Evolutionary conservation across 1,140 invertebrate genomes (phyloP).

Genomic region (Cylas formicarius): DNA sequence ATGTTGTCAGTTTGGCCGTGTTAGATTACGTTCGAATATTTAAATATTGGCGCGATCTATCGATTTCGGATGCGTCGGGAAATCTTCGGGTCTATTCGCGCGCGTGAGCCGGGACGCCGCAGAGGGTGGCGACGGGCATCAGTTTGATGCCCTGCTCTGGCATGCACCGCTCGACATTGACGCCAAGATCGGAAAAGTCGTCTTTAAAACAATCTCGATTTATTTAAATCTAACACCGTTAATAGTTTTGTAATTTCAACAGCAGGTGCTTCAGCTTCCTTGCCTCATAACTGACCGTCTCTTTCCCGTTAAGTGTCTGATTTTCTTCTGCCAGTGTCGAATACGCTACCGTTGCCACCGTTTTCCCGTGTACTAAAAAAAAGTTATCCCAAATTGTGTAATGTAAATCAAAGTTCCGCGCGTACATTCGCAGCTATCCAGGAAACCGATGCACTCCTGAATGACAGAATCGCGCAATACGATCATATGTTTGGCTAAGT

Average conservation of each 20-base stretch:
- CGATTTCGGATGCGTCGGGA: no score
- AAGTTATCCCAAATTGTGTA: slow-evolving; percentile 9
- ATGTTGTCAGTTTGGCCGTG: no score
- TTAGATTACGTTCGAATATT: no score
- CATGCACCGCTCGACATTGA: no score
- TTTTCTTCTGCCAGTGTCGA: slow-evolving; percentile 70
- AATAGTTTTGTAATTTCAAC: slow-evolving; percentile 56
- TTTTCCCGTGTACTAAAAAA: slow-evolving; percentile 71
- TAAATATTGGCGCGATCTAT: no score
- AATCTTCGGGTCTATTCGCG: no score
- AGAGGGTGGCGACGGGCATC: no score
- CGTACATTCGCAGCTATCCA: slow-evolving; percentile 80
- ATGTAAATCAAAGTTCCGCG: slow-evolving; percentile 13
- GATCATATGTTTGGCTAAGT: slow-evolving; percentile 85
- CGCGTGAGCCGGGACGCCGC: no score
- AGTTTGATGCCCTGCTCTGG: no score
- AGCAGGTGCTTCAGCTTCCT: slow-evolving; percentile 78
- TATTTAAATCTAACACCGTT: no score
- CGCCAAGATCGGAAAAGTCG: no score
- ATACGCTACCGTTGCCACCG: slow-evolving; percentile 78
- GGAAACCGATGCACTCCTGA: slow-evolving; percentile 84
- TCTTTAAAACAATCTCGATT: no score
- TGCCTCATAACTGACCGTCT: slow-evolving; percentile 90
- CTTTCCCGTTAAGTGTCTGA: slow-evolving; percentile 66
- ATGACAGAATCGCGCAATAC: slow-evolving; percentile 81